These are phyloP conservation scores for Brachionus sp. DNA, from an alignment of 1,140 invertebrate genomes.

Conservation along the genomic window DNA sequence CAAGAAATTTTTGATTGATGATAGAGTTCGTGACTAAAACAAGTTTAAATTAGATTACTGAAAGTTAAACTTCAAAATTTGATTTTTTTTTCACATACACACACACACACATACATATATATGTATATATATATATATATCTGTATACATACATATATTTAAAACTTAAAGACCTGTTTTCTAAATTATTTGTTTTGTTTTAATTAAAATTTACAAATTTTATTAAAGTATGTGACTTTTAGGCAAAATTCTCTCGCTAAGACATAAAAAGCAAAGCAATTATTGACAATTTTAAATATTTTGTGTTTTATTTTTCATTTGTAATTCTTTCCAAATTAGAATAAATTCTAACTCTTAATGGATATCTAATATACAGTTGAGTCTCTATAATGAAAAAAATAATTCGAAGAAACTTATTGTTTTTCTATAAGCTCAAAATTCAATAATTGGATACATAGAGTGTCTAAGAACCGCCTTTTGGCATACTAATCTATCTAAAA, in stretches of 20 bases:
- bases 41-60: conserved; percentile 34
- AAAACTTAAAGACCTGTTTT: conserved; percentile 40
- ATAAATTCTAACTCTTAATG: background rate
- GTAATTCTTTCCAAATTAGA: background rate
- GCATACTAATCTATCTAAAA: background rate
- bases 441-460: conserved; percentile 16
- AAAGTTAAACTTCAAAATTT: background rate
- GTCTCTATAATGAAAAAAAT: background rate
- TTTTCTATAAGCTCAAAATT: background rate
- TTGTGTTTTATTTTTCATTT: background rate
- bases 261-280: conserved; percentile 26
- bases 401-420: conserved; percentile 20
- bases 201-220: conserved; percentile 33
- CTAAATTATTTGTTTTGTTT: conserved; percentile 29
- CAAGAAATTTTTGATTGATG: conserved; percentile 30
- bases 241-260: background rate
- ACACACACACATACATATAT: background rate
- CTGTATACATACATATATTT: background rate
- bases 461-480: background rate
- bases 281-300: conserved; percentile 37
- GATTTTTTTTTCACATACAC: background rate
- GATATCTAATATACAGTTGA: background rate
- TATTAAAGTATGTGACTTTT: conserved; percentile 41
- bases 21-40: conserved; percentile 38
- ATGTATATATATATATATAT: no score